Evolutionary conservation across 2,113 vertebrate species (phyloP).

Genomic region (Paramisgurnus dabryanus): DNA sequence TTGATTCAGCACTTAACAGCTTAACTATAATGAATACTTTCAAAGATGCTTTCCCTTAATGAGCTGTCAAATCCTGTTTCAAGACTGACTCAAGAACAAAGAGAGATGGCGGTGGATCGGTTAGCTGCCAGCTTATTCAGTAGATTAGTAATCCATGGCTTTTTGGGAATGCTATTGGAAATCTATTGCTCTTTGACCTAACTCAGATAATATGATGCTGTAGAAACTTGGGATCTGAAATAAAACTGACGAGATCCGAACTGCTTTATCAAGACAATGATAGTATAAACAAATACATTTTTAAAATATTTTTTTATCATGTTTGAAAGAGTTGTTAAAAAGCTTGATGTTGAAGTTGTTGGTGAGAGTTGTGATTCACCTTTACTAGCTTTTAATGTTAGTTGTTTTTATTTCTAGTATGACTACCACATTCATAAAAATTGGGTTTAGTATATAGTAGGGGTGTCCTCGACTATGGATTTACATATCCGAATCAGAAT

Average conservation of each 20-base stretch:
- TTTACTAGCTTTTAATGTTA: no score
- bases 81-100: conserved; percentile 46
- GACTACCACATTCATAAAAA: no score
- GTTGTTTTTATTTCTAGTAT: no score
- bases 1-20: background rate
- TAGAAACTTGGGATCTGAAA: background rate
- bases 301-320: no score
- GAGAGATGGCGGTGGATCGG: conserved; percentile 59
- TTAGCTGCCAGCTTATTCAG: conserved; percentile 65
- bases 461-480: no score
- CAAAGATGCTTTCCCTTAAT: conserved; percentile 21
- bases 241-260: background rate
- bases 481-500: no score
- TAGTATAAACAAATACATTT: background rate
- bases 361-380: no score
- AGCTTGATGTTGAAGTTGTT: no score
- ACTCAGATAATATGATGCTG: conserved; percentile 5
- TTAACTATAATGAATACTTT: conserved; percentile 25
- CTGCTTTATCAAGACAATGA: background rate
- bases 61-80: conserved; percentile 27
- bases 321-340: no score
- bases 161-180: conserved; percentile 63
- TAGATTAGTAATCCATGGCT: conserved; percentile 62
- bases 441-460: no score
- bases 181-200: conserved; percentile 53